phyloP scores from a whole-genome alignment of 2,888 invertebrate genomes.

The Nemapogon koenigi region DNA sequence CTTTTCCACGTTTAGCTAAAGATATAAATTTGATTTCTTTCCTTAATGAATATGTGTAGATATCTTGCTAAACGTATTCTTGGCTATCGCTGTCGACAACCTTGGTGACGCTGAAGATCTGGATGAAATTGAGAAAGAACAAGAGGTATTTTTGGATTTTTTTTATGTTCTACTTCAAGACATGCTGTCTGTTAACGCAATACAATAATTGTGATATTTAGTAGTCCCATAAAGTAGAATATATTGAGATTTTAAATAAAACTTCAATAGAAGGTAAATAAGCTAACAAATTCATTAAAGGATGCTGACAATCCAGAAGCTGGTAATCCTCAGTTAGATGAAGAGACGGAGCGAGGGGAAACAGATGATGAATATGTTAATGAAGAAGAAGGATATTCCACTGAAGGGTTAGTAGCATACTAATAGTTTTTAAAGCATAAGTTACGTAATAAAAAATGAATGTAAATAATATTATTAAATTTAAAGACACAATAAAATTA shows the following conservation, averaged over 20 bases:
- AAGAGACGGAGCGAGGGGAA: constrained; percentile 63
- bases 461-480: background rate
- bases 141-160: constrained; percentile 58
- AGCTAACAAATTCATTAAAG: constrained; percentile 24
- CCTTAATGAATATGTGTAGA: constrained; percentile 59
- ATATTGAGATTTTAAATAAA: too few relatives aligned
- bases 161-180: too few relatives aligned
- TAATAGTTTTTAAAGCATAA: background rate
- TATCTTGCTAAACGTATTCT: constrained; percentile 98
- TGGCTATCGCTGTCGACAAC: constrained; percentile 99
- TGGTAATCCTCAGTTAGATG: constrained; percentile 52
- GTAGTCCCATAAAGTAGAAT: too few relatives aligned
- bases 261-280: too few relatives aligned
- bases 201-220: too few relatives aligned
- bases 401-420: constrained; percentile 59
- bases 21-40: constrained; percentile 12
- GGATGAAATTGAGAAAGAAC: constrained; percentile 93
- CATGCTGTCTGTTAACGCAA: too few relatives aligned
- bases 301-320: constrained; percentile 45
- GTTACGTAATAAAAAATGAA: too few relatives aligned
- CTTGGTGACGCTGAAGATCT: constrained; percentile 98
- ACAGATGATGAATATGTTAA: constrained; percentile 71
- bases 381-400: constrained; percentile 71
- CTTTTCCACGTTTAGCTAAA: background rate
- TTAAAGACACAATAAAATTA: background rate